Percentiles rank a stretch among this genome's conserved stretches.
Evolutionary conservation across 1,140 invertebrate genomes (phyloP).

Genomic region (Cotesia glomerata): DNA sequence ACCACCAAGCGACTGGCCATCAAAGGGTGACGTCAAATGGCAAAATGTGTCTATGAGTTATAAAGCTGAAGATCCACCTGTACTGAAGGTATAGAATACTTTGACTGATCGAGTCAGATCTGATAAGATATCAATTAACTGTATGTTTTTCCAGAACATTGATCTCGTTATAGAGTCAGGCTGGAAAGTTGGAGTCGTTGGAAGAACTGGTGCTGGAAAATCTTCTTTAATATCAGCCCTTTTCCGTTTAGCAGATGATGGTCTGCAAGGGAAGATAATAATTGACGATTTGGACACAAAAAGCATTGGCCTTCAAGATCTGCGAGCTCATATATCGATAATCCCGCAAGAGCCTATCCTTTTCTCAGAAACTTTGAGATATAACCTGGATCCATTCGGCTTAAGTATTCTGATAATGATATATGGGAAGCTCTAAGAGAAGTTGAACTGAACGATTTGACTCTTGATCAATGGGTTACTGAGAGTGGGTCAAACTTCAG

Average conservation of each 20-base stretch:
- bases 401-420: constrained; percentile 68
- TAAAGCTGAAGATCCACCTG: constrained; percentile 66
- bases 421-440: constrained; percentile 64
- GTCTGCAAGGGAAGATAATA: constrained; percentile 57
- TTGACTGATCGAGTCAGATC: no score
- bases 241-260: constrained; percentile 69
- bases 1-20: constrained; percentile 61
- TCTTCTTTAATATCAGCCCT: constrained; percentile 78
- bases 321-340: constrained; percentile 79
- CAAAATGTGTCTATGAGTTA: constrained; percentile 73
- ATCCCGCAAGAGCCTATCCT: constrained; percentile 86
- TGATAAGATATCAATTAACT: background rate
- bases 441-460: constrained; percentile 67
- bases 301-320: constrained; percentile 70
- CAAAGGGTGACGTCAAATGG: constrained; percentile 58
- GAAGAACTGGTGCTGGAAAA: constrained; percentile 83
- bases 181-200: constrained; percentile 78
- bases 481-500: constrained; percentile 83
- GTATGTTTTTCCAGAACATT: constrained; percentile 56
- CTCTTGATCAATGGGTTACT: constrained; percentile 70
- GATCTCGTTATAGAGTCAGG: constrained; percentile 68
- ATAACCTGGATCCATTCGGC: constrained; percentile 85
- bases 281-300: constrained; percentile 76
- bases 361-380: constrained; percentile 80
- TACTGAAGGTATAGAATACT: constrained; percentile 66